phyloP scores from a whole-genome alignment of 2,888 invertebrate genomes.

The Drosophila percnosoma region DNA sequence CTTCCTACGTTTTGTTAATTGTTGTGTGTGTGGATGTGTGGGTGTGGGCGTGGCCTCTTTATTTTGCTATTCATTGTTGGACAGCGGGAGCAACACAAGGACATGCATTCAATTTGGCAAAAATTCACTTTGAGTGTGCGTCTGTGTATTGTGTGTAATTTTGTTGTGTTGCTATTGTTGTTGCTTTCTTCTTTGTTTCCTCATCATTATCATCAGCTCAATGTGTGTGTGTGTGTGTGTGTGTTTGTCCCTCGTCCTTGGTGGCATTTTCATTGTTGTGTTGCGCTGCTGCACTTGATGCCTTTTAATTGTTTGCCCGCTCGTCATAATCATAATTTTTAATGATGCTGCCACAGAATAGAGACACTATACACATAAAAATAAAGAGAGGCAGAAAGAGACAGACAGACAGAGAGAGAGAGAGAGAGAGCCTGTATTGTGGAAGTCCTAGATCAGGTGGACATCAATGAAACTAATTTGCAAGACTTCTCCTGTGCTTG shows the following conservation, averaged over 20 bases:
- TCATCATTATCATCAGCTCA: slow-evolving; percentile 27
- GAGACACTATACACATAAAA: slow-evolving; percentile 1
- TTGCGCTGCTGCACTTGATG: slow-evolving; percentile 47
- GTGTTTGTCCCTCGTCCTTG: slow-evolving; percentile 27
- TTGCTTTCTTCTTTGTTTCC: slow-evolving; percentile 31
- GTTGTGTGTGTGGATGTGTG: slow-evolving; percentile 36
- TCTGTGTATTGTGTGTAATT: slow-evolving; percentile 8
- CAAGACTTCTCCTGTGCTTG: slow-evolving; percentile 11
- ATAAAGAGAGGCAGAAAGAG: neutral
- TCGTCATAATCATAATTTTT: slow-evolving; percentile 73
- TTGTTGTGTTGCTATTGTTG: slow-evolving; percentile 25
- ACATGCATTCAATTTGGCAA: slow-evolving; percentile 76
- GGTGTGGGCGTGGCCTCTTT: slow-evolving; percentile 56
- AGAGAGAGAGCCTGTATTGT: neutral
- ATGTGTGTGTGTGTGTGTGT: slow-evolving; percentile 4
- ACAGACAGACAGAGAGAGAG: neutral
- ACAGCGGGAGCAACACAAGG: slow-evolving; percentile 54
- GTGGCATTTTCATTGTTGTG: slow-evolving; percentile 42
- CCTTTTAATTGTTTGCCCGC: slow-evolving; percentile 71
- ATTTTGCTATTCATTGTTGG: slow-evolving; percentile 74
- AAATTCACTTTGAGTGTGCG: slow-evolving; percentile 39
- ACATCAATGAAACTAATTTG: slow-evolving; percentile 65
- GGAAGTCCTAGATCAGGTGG: slow-evolving; percentile 41
- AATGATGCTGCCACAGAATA: slow-evolving; percentile 55
- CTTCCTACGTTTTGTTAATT: slow-evolving; percentile 71